phyloP scores from a whole-genome alignment of 2,888 invertebrate genomes.

The Agonopterix alstromeriana region DNA sequence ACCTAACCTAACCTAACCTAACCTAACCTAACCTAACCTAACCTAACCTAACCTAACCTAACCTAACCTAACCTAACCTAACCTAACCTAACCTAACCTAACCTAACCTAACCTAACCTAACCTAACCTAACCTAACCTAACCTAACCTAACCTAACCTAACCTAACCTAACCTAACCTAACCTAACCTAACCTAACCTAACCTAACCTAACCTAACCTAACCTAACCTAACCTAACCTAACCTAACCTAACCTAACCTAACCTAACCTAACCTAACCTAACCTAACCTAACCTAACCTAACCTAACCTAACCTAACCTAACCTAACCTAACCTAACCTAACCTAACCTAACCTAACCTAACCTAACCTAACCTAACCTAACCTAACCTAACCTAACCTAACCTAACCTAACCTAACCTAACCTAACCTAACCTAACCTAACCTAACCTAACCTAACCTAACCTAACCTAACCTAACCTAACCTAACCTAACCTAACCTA shows the following conservation, averaged over 20 bases:
- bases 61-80: slow-evolving; percentile 9
- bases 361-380: no score
- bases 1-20: slow-evolving; percentile 7
- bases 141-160: slow-evolving; percentile 13
- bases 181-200: slow-evolving; percentile 13
- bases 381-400: no score
- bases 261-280: slow-evolving; percentile 7
- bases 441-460: no score
- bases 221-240: slow-evolving; percentile 11
- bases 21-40: neutral
- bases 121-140: slow-evolving; percentile 13
- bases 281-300: slow-evolving; percentile 6
- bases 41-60: slow-evolving; percentile 12
- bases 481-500: no score
- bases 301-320: no score
- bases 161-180: slow-evolving; percentile 14
- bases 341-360: no score
- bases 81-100: slow-evolving; percentile 5
- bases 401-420: no score
- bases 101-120: slow-evolving; percentile 13
- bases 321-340: no score
- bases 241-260: slow-evolving; percentile 7
- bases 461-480: no score
- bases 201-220: slow-evolving; percentile 13
- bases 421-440: no score